These are phyloP conservation scores for Nyctibius bracteatus DNA, from an alignment of 2,113 vertebrate genomes.

Conservation along the genomic window DNA sequence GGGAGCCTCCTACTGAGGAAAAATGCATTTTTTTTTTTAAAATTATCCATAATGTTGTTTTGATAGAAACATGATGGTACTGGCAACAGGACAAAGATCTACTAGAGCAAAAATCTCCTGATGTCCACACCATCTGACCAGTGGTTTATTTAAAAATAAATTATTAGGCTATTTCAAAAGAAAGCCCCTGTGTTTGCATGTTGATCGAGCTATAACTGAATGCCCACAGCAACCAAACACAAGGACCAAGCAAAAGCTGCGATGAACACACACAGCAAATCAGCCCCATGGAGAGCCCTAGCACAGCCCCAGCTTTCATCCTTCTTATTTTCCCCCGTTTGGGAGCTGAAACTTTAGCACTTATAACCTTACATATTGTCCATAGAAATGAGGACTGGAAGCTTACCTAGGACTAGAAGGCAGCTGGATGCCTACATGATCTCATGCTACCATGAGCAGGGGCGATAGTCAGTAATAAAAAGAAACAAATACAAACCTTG, in stretches of 20 bases:
- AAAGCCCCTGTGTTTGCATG: neutral
- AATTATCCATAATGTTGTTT: neutral
- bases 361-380: neutral
- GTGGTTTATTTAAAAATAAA: constrained; percentile 36
- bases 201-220: neutral
- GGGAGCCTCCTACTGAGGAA: neutral
- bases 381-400: neutral
- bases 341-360: neutral
- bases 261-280: neutral
- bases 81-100: neutral
- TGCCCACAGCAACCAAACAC: neutral
- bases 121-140: neutral
- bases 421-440: neutral
- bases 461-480: neutral
- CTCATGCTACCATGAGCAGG: neutral
- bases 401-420: neutral
- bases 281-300: neutral
- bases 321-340: neutral
- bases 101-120: neutral
- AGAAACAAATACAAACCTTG: neutral
- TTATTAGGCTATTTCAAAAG: neutral
- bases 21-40: neutral
- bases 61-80: neutral
- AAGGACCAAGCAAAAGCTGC: neutral
- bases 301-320: neutral